Base-by-base conservation (phyloP, 2,113 vertebrate genomes). In the Aegypius monachus region DNA sequence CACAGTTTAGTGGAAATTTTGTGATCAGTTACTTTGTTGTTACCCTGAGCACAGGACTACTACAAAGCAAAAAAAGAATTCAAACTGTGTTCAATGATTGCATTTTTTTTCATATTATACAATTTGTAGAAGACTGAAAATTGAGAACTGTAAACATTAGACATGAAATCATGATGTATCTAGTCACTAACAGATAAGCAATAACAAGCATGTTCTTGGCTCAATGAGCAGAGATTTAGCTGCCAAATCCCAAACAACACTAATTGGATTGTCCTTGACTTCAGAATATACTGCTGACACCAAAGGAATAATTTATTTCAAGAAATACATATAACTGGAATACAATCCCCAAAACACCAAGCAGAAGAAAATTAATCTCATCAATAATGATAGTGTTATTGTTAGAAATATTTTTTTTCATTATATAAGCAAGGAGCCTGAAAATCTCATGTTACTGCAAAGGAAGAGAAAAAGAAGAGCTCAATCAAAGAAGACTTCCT, bases 191-290 rank as follows among this genome's bases (percentile, higher is more conserved):
- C 48, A 89, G 91, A 96, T 87, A 95, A 90, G 91, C 83, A 93
- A 27, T 58, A 88, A 92, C 63, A 89, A 86, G 83, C 77, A 87
- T 50, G 84, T 50, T 97, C 88, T 91, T 91, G 91, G 94, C 91
- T 91, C 91, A 85, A 1, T 58, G 70, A 95, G 73, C 83, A 80
- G 34, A 36, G 83, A 96, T 93, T 95, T 92, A 90, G 77, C 73
- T 96, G 89, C 89, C 93, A 97, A 97, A 96, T 95, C 84, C 81
- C 86, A 87, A 87, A 91, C 95, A 95, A 91, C 86, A 80, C 81
- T 94, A 95, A 92, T 48, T 89, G 83, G 92, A 93, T 93, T 89
- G 66, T 73, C 81, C 73, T 66, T 82, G 65, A 95, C 86, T 96
- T 95, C 91, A 94, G 86, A 85, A 91, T 67, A 70, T 53, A 89